Conservation (phyloP, 2,113 vertebrate species). For the Acanthisitta chloris region DNA sequence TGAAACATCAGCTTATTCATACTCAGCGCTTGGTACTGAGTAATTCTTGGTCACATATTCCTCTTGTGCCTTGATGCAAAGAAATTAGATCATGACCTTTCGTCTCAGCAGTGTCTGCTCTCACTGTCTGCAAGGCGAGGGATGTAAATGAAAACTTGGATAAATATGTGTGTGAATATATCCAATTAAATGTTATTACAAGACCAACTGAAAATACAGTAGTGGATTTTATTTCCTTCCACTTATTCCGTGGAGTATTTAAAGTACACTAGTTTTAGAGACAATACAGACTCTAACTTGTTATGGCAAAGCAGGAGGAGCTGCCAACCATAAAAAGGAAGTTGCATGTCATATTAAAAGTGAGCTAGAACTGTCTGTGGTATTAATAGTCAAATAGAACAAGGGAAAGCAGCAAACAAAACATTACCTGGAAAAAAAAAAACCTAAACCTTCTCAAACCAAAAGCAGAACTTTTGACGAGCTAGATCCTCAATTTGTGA, state of each 20-base stretch:
- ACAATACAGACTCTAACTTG: not conserved
- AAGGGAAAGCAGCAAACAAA: not conserved
- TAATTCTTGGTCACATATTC: not conserved
- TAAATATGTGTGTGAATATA: not conserved
- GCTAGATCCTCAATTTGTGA: not conserved
- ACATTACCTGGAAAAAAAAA: not conserved
- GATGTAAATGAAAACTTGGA: not conserved
- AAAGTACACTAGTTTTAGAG: not conserved
- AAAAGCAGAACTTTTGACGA: not conserved
- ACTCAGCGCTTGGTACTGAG: not conserved
- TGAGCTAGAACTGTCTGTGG: not conserved
- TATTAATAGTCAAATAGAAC: not conserved
- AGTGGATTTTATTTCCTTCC: not conserved
- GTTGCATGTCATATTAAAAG: not conserved
- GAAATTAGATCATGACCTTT: not conserved
- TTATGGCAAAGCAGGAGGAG: not conserved
- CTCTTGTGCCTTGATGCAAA: not conserved
- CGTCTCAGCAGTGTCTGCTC: not conserved
- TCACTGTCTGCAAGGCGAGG: not conserved
- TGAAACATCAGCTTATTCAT: not conserved
- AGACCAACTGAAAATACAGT: not conserved
- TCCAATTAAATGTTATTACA: not conserved
- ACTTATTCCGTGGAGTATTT: not conserved
- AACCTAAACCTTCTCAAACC: not conserved
- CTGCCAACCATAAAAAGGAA: constrained; percentile 5